Base-by-base conservation (phyloP, 1,140 invertebrate species). In the Coelopa frigida region DNA sequence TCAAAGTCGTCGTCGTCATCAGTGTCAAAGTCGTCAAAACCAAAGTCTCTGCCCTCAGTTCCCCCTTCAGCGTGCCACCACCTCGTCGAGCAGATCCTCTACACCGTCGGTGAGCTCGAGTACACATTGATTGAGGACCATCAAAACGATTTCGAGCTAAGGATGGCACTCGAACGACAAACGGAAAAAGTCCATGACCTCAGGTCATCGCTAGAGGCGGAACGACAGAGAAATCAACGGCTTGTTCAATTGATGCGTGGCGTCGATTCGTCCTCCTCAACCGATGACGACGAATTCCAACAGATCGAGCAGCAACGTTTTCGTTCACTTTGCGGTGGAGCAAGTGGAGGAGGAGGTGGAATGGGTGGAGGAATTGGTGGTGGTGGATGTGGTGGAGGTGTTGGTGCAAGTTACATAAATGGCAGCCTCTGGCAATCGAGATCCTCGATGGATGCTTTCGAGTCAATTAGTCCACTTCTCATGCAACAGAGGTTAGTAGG, bases 401-500 rank as follows among this genome's bases (percentile, higher is more conserved):
- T 20, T 39, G n/a, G 17, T 39, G 21, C 31, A 5, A 17, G 26
- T n/a, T 21, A 17, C 29, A 48, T 24, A 20, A 41, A 14, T 23
- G 20, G 15, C 5, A 41, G 10, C 29, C 38, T 14, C 21, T 32
- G 18, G 21, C 27, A 45, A 10, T 32, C 12, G 20, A 32, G 43
- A 32, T 33, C 43, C 0, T 11, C 29, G 18, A 41, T 29, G 3
- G 18, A 32, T n/a, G 31, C 29, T 5, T 43, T 49, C 22, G 53
- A 50, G 3, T 62, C 59, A 5, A 65, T 65, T 8, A 65, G 62
- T 53, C 62, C 62, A 1, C 15, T 65, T 21, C 48, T 65, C 3
- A 66, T 65, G 62, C 62, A 66, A 27, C 62, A 65, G n/a, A 60
- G 62, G 62, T 65, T 18, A 49, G 56, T n/a, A n/a, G n/a, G n/a